Percentiles rank a stretch among this genome's conserved stretches.
These are phyloP conservation scores for Arge pagana DNA, from an alignment of 2,888 invertebrate genomes.

Conservation along the genomic window DNA sequence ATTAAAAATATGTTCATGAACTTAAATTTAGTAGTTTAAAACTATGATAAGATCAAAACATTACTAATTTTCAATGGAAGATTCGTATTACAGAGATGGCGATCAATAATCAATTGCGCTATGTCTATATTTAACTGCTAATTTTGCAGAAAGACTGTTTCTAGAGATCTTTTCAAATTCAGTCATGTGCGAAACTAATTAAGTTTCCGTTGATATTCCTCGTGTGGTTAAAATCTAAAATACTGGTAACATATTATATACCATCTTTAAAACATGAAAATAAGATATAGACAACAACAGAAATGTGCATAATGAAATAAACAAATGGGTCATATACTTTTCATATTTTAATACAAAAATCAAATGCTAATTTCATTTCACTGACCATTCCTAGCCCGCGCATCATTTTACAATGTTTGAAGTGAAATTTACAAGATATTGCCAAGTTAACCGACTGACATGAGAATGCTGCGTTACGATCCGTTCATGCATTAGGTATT, in stretches of 20 bases:
- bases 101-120: no score
- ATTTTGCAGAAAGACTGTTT: no score
- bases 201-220: not conserved
- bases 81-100: no score
- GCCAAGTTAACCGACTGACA: not conserved
- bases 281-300: not conserved
- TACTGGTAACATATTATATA: slow-evolving; percentile 2
- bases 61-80: no score
- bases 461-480: slow-evolving; percentile 6
- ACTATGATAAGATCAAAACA: no score
- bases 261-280: slow-evolving; percentile 1
- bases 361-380: not conserved
- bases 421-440: slow-evolving; percentile 1
- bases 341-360: not conserved
- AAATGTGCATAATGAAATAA: not conserved
- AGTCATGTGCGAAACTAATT: no score
- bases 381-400: slow-evolving; percentile 5
- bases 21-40: no score
- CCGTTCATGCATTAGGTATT: slow-evolving; percentile 9
- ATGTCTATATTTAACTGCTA: no score
- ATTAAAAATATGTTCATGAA: no score
- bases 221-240: not conserved
- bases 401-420: not conserved
- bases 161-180: no score
- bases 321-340: no score